A percentile compares a stretch with the other conserved stretches of the same genome.
Evolutionary conservation across 2,113 vertebrate genomes (phyloP).

Genomic region (Proterorhinus semilunaris): DNA sequence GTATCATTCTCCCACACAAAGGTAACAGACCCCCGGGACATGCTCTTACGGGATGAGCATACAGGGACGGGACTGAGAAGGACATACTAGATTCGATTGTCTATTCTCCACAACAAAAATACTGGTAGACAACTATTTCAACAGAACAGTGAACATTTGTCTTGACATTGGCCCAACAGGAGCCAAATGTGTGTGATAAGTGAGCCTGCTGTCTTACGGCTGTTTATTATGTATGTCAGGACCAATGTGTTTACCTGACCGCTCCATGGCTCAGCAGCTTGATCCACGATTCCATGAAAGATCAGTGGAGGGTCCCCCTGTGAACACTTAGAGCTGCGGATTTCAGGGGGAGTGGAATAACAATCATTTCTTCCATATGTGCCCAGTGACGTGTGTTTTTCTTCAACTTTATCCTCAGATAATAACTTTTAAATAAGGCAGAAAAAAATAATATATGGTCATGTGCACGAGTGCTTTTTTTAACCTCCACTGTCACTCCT

Average conservation of each 20-base stretch:
- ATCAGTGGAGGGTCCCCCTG: conserved; percentile 58
- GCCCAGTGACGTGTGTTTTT: conserved; percentile 35
- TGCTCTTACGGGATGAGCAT: conserved; percentile 15
- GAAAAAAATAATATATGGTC: not conserved
- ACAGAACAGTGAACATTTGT: conserved; percentile 48
- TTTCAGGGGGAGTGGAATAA: conserved; percentile 64
- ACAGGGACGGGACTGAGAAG: conserved; percentile 34
- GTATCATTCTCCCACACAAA: conserved; percentile 20
- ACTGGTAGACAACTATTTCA: conserved; percentile 18
- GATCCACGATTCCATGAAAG: conserved; percentile 55
- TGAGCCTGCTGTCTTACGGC: conserved; percentile 52
- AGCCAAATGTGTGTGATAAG: conserved; percentile 30
- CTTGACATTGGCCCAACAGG: conserved; percentile 43
- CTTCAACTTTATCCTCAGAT: conserved; percentile 6
- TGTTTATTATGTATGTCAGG: conserved; percentile 66
- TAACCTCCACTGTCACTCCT: not conserved
- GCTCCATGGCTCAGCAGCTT: conserved; percentile 44
- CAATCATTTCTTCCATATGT: conserved; percentile 74
- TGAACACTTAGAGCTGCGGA: conserved; percentile 56
- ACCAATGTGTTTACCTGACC: conserved; percentile 63
- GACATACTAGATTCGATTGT: conserved; percentile 28
- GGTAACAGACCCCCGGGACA: conserved; percentile 17
- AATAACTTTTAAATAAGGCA: conserved; percentile 3
- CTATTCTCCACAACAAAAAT: conserved; percentile 7
- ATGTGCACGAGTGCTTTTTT: not conserved